phyloP scores from a whole-genome alignment of 1,140 invertebrate species.

The Agraylea sexmaculata region DNA sequence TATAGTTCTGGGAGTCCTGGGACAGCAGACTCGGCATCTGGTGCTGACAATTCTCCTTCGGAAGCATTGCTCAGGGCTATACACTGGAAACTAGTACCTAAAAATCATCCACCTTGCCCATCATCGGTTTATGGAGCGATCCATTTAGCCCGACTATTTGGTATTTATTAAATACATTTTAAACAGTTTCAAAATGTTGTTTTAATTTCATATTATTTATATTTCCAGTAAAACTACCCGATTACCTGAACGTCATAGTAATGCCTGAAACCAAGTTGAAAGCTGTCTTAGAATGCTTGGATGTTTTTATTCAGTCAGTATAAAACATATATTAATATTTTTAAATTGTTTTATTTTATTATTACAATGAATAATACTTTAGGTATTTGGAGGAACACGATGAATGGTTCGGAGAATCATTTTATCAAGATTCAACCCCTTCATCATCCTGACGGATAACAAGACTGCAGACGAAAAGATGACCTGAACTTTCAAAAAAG shows the following conservation, averaged over 20 bases:
- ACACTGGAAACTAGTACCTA: constrained; percentile 13
- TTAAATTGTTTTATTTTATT: constrained; percentile 3
- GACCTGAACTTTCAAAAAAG: too few relatives aligned
- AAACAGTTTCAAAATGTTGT: constrained; percentile 1
- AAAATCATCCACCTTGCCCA: constrained; percentile 13
- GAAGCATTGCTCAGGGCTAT: constrained; percentile 9
- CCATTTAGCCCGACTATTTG: constrained; percentile 35
- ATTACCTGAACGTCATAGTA: constrained; percentile 34
- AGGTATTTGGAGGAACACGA: constrained; percentile 37
- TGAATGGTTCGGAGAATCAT: constrained; percentile 37
- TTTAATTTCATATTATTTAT: constrained; percentile 3
- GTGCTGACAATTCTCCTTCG: constrained; percentile 10
- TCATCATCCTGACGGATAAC: constrained; percentile 25
- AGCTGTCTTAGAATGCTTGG: constrained; percentile 33
- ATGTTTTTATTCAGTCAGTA: constrained; percentile 39
- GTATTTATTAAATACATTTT: constrained; percentile 17
- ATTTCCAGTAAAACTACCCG: constrained; percentile 35
- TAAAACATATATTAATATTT: constrained; percentile 5
- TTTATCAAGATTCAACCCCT: constrained; percentile 30
- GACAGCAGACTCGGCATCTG: constrained; percentile 4
- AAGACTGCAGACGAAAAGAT: constrained; percentile 15
- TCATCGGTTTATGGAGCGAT: constrained; percentile 32
- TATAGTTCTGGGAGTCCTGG: constrained; percentile 10
- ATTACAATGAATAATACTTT: constrained; percentile 9
- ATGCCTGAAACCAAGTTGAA: constrained; percentile 38